Conservation (phyloP, 2,888 invertebrate species). For the Aphidoletes aphidimyza region DNA sequence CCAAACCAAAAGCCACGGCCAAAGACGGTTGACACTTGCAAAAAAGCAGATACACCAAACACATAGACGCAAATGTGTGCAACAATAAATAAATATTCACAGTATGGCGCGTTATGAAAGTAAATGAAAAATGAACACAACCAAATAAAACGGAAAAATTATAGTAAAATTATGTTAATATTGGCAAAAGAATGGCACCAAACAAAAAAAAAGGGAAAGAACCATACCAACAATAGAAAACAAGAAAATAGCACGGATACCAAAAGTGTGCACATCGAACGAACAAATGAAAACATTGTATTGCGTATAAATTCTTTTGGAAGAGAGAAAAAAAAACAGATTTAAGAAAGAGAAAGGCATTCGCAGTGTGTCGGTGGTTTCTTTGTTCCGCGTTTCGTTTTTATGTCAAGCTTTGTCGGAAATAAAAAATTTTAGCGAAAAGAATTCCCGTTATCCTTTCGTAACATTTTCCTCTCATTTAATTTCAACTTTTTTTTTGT, state of each 20-base stretch:
- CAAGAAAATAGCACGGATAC: background rate
- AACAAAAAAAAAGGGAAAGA: background rate
- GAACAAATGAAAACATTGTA: background rate
- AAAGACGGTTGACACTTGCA: no score
- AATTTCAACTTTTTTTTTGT: background rate
- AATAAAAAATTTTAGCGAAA: background rate
- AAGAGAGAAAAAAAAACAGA: background rate
- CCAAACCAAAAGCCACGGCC: no score
- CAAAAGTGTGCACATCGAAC: background rate
- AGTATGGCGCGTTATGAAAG: conserved; percentile 32
- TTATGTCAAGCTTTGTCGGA: background rate
- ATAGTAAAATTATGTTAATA: conserved; percentile 40
- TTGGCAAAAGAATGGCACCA: conserved; percentile 1
- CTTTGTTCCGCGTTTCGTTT: conserved; percentile 5
- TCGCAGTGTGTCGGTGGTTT: background rate
- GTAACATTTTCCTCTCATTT: background rate
- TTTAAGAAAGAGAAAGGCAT: background rate
- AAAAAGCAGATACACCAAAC: no score
- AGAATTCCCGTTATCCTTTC: background rate
- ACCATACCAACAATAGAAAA: background rate
- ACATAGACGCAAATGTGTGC: no score
- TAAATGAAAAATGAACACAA: conserved; percentile 31
- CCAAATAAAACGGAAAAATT: conserved; percentile 5
- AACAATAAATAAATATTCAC: background rate
- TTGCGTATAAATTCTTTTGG: background rate